phyloP scores from a whole-genome alignment of 2,888 invertebrate genomes.

The Hoplodrina ambigua region DNA sequence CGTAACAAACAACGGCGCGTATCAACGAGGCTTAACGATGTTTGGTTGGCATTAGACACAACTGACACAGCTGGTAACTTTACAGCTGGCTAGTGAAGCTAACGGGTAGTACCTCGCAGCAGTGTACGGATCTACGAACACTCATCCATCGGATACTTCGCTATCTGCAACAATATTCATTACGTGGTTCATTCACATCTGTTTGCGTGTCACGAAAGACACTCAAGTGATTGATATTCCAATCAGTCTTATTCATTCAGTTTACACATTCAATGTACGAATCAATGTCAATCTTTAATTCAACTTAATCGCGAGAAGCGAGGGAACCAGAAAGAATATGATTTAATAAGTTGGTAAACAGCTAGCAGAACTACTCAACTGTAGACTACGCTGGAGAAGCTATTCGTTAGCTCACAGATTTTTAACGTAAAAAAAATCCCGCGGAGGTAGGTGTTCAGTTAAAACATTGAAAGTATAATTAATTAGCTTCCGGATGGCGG shows the following conservation, averaged over 20 bases:
- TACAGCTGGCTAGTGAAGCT: neutral
- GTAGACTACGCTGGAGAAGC: too few relatives aligned
- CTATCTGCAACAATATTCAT: neutral
- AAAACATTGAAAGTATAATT: neutral
- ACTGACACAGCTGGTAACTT: slow-evolving; percentile 2
- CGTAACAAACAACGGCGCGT: too few relatives aligned
- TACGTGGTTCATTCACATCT: slow-evolving; percentile 21
- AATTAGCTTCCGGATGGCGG: neutral
- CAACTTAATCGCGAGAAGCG: neutral
- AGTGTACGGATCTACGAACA: too few relatives aligned
- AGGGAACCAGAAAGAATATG: too few relatives aligned
- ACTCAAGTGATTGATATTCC: slow-evolving; percentile 36
- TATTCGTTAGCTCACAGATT: neutral
- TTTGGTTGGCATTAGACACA: neutral
- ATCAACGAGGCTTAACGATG: too few relatives aligned
- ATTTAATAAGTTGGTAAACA: too few relatives aligned
- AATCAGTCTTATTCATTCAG: slow-evolving; percentile 17
- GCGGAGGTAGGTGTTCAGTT: neutral
- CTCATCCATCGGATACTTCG: neutral
- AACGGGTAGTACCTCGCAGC: neutral
- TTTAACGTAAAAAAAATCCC: neutral
- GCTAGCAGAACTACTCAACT: too few relatives aligned
- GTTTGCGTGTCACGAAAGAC: slow-evolving; percentile 2
- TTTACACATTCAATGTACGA: slow-evolving; percentile 29
- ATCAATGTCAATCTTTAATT: neutral